Conservation (phyloP, 1,140 invertebrate species). For the Melitaea cinxia region DNA sequence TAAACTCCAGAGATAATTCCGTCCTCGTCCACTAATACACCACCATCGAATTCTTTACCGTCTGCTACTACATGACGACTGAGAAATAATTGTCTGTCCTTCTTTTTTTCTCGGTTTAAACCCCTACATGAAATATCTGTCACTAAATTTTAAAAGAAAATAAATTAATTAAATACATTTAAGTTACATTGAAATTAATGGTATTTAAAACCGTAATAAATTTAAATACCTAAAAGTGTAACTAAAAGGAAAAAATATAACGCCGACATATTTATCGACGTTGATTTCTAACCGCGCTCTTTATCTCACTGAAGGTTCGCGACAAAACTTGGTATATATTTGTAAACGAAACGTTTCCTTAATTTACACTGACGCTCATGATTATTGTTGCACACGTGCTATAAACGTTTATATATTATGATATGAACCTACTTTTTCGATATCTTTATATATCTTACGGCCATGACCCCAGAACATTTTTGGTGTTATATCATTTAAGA, state of each 20-base stretch:
- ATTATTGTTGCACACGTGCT: not conserved
- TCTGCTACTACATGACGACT: constrained; percentile 67
- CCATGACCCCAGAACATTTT: not conserved
- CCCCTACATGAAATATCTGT: constrained; percentile 41
- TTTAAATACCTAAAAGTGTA: constrained; percentile 14
- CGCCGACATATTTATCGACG: constrained; percentile 22
- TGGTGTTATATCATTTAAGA: not conserved
- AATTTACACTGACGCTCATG: not conserved
- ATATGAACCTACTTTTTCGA: not conserved
- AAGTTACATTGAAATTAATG: not conserved
- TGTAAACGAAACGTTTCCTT: not conserved
- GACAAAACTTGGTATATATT: not conserved
- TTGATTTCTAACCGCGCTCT: constrained; percentile 25
- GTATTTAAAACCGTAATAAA: not conserved
- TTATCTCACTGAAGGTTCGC: constrained; percentile 20
- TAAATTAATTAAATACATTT: not conserved
- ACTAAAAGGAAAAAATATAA: constrained; percentile 13
- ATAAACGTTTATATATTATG: not conserved
- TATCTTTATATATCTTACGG: not conserved
- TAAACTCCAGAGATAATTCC: constrained; percentile 68
- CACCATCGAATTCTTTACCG: constrained; percentile 63
- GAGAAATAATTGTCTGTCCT: constrained; percentile 54
- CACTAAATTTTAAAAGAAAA: not conserved
- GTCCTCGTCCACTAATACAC: constrained; percentile 62
- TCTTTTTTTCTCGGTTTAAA: constrained; percentile 32